Percentiles rank a stretch among this genome's conserved stretches.
phyloP scores from a whole-genome alignment of 2,797 vertebrate genomes.

The Acanthornis magna region DNA sequence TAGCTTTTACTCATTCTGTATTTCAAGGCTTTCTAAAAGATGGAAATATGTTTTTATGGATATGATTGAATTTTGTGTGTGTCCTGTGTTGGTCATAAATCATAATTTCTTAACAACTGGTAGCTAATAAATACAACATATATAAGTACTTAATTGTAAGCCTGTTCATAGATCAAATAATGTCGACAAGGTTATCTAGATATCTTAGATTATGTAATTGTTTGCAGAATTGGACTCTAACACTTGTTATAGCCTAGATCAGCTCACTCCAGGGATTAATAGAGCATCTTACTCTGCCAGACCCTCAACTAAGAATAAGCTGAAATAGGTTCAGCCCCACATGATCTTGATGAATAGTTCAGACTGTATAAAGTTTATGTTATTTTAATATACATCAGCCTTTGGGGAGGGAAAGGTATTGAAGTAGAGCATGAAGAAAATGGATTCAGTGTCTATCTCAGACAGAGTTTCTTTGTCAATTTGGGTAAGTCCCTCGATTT shows the following conservation, averaged over 20 bases:
- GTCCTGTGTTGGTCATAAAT: background rate
- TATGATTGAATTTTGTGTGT: background rate
- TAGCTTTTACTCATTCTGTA: background rate
- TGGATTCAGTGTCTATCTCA: background rate
- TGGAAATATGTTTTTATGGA: background rate
- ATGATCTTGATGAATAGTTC: background rate
- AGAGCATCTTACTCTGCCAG: background rate
- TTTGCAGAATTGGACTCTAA: background rate
- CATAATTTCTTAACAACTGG: background rate
- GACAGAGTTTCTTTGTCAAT: constrained; percentile 46
- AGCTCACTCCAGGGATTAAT: background rate
- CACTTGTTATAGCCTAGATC: background rate
- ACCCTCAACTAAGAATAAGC: background rate
- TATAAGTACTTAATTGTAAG: background rate
- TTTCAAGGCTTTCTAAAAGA: background rate
- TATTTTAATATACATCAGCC: constrained; percentile 25
- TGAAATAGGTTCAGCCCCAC: background rate
- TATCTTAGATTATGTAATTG: rapidly evolving
- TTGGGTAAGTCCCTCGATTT: constrained; percentile 39
- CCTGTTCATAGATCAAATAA: background rate
- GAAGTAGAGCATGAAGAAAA: constrained; percentile 20
- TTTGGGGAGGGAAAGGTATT: constrained; percentile 21
- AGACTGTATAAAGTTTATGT: constrained; percentile 10
- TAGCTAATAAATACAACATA: background rate
- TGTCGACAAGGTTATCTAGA: background rate